Evolutionary conservation across 2,888 invertebrate species (phyloP), one percentile per base, ranked within the genome.

Genomic region (Smittia aterrima): DNA sequence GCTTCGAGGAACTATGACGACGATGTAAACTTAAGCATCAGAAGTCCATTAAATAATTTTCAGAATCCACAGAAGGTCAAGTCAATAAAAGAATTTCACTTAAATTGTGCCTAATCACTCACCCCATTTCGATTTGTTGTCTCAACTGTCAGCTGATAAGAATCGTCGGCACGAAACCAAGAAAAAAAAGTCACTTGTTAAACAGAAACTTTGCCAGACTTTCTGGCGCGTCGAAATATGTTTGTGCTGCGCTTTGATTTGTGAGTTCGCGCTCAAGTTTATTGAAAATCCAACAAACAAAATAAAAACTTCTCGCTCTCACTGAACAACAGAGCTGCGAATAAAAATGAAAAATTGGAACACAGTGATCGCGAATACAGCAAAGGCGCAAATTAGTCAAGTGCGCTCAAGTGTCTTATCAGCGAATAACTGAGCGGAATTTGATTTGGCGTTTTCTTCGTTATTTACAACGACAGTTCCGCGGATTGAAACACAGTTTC

Each of bases 1-100:
- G 79, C 89, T 88, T 76, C 87, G 89, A 76, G 90, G 91, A 76
- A 93, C 93, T 0, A 82, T 71, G 54, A 25, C 53, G 3, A 20
- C 40, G 27, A 27, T 6, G 47, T 41, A 20, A 66, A n/a, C 38
- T 70, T 47, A 24, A 47, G 2, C 47, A n/a, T 47, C 16, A 2
- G 47, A n/a, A n/a, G 2, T 16, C 11, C 47, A n/a, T 6, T n/a
- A n/a, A n/a, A n/a, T n/a, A 58, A 58, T 58, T 38, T 58, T 58
- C 53, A 22, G 32, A 32, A 32, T 6, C 32, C 32, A 32, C 32
- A 32, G 47, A 47, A 13, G n/a, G n/a, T 13, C 47, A 47, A 47
- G 47, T 47, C n/a, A 47, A 47, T 47, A 47, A 47, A 47, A 47
- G 2, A 47, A 11, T 32, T 32, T 32, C 9, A 6, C 32, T 9